These are phyloP conservation scores for Lasiommata megera DNA, from an alignment of 2,888 invertebrate genomes.

Conservation along the genomic window DNA sequence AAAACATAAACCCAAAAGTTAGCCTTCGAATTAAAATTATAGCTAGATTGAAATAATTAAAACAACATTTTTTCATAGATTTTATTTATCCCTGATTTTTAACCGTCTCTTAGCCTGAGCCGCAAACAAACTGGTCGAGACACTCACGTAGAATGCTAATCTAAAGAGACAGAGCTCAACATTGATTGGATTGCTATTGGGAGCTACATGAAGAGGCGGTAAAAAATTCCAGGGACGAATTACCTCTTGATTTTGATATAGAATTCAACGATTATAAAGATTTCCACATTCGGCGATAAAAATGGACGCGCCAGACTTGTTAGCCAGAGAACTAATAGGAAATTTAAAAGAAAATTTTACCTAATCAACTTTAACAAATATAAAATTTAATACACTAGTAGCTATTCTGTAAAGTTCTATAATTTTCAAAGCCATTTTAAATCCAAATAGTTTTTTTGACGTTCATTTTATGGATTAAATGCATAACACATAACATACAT, in stretches of 20 bases:
- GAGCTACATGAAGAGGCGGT: constrained; percentile 47
- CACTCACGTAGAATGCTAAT: constrained; percentile 32
- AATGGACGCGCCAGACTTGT: constrained; percentile 52
- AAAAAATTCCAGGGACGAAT: constrained; percentile 45
- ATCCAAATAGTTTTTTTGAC: too few relatives aligned
- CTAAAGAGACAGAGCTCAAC: constrained; percentile 39
- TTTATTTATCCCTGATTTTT: too few relatives aligned
- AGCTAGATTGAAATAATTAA: too few relatives aligned
- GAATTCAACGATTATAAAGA: constrained; percentile 6
- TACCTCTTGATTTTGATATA: constrained; percentile 28
- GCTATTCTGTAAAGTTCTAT: too few relatives aligned
- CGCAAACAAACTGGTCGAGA: constrained; percentile 37
- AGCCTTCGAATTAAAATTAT: too few relatives aligned
- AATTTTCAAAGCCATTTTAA: too few relatives aligned
- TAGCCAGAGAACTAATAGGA: neutral
- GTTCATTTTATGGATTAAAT: too few relatives aligned
- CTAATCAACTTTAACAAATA: too few relatives aligned
- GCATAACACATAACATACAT: too few relatives aligned
- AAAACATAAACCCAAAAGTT: too few relatives aligned
- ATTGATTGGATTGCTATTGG: constrained; percentile 33
- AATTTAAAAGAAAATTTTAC: neutral
- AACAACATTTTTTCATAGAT: too few relatives aligned
- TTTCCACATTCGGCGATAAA: constrained; percentile 37
- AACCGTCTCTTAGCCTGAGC: constrained; percentile 38
- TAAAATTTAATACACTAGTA: too few relatives aligned